Conservation (phyloP, 1,140 invertebrate genomes). For the Stratiolaelaps scimitus region DNA sequence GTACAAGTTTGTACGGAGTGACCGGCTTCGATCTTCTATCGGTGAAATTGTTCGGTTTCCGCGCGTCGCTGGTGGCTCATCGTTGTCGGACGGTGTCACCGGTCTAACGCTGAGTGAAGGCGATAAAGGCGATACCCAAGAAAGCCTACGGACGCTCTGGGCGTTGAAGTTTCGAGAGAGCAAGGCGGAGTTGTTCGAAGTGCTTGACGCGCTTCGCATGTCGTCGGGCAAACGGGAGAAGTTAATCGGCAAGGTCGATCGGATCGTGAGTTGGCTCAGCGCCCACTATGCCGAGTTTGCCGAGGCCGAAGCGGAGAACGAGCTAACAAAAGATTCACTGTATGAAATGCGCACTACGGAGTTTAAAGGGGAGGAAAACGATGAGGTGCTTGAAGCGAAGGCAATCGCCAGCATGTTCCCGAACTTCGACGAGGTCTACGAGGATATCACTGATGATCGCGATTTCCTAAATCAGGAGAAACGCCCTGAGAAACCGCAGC, state of each 20-base stretch:
- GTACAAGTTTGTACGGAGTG: conserved; percentile 32
- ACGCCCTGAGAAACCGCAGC: conserved; percentile 30
- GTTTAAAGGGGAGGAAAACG: conserved; percentile 43
- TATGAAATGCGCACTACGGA: conserved; percentile 47
- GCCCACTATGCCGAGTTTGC: conserved; percentile 50
- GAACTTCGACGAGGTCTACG: conserved; percentile 50
- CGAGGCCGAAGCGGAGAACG: conserved; percentile 54
- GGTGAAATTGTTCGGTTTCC: conserved; percentile 1
- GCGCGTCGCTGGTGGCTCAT: neutral
- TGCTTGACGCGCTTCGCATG: conserved; percentile 11
- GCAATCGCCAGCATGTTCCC: conserved; percentile 66
- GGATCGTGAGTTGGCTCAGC: conserved; percentile 36
- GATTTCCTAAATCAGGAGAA: conserved; percentile 49
- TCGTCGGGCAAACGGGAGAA: neutral
- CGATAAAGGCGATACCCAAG: neutral
- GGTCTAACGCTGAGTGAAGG: neutral
- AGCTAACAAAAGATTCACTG: conserved; percentile 51
- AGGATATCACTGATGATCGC: conserved; percentile 42
- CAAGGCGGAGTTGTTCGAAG: conserved; percentile 13
- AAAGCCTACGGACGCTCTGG: neutral
- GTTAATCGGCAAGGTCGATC: conserved; percentile 33
- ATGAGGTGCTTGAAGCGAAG: conserved; percentile 56
- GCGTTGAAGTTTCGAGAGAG: conserved; percentile 23
- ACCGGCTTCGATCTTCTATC: neutral
- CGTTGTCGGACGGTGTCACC: neutral